Evolutionary conservation across 2,888 invertebrate species (phyloP), one percentile per base, ranked within the genome.

Genomic region (Morinoia aosen): DNA sequence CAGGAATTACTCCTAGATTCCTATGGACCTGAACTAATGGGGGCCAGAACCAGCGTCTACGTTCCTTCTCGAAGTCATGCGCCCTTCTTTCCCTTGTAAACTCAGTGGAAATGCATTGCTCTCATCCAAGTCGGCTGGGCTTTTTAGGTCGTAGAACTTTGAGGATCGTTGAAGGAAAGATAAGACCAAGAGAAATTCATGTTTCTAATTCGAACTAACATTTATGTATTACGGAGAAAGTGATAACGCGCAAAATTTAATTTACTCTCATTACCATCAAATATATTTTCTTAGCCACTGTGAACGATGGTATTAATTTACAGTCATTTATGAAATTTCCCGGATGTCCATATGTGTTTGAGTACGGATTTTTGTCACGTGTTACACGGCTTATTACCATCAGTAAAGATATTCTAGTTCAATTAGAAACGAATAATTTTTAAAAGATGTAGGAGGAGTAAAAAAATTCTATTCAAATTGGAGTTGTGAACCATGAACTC

Each of bases 1-100:
- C 93, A 93, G 93, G 57, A 93, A 93, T 93, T 93, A 93, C 93
- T 93, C 93, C 93, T 93, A 93, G 93, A 93, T 93, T 93, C 93
- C 93, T 93, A 56, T 57, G 93, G 93, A 93, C 93, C 48, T 57
- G 93, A 93, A 93, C 93, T 93, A 93, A 93, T 93, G 93, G 93
- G 25, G 93, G 58, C 48, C 93, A 93, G 57, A 48, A 93, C 93
- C 93, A 57, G 57, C 57, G 48, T 57, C 93, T 33, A 57, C 93
- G 93, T 57, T 57, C 57, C 93, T 56, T 93, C 25, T 93, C 11
- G n/a, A 93, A 93, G 57, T 93, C 48, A 57, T 93, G 93, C 93
- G 57, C 25, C 93, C 48, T 57, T 57, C 93, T 39, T 93, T 93
- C 57, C 58, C 93, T 90, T 90, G 12, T 39, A 90, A 90, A 90